Evolutionary conservation across 2,888 invertebrate genomes (phyloP), one percentile per base, ranked within the genome.

Genomic region (Euphydryas editha): DNA sequence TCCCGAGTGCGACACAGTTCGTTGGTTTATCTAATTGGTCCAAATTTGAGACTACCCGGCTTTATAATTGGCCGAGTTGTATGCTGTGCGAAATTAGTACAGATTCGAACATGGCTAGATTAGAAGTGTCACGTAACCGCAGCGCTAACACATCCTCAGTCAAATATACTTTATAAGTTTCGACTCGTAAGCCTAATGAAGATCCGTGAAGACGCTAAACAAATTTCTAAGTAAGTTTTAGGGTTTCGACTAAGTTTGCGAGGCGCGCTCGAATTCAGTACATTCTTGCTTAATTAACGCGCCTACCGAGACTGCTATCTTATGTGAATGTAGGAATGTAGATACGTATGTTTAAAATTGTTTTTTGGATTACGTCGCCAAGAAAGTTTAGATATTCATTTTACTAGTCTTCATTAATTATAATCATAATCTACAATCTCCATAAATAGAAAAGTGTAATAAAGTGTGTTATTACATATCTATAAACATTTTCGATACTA

Each of bases 1-100:
- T 88, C 85, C 86, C 85, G 88, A 88, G 88, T 86, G 86, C 88
- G 92, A 90, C 90, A 90, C 90, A 91, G 90, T 89, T 91, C 92
- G 92, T 90, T 91, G 91, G 85, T 85, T 91, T 87, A 87, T 90
- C 91, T 92, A 92, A 92, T 92, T 92, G 92, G 91, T 90, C 86
- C 86, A 88, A 92, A 92, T 90, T 91, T 82, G 84, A 84, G 81
- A 85, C 81, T 84, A 86, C 86, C 85, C 88, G 81, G 86, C 90
- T 88, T 63, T 88, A 90, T 90, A 90, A 91, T 91, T 91, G 89
- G 89, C 80, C 74, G 73, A 81, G 81, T 82, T 86, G 84, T 85
- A 86, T 85, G 86, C 85, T 84, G 79, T 80, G 76, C 80, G 80
- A 87, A 90, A 91, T 91, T 89, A 87, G 90, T 85, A 79, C 79